Base-by-base conservation (phyloP, 37 sponge, comb jelly and placozoan genomes). In the Tethya wilhelma region DNA sequence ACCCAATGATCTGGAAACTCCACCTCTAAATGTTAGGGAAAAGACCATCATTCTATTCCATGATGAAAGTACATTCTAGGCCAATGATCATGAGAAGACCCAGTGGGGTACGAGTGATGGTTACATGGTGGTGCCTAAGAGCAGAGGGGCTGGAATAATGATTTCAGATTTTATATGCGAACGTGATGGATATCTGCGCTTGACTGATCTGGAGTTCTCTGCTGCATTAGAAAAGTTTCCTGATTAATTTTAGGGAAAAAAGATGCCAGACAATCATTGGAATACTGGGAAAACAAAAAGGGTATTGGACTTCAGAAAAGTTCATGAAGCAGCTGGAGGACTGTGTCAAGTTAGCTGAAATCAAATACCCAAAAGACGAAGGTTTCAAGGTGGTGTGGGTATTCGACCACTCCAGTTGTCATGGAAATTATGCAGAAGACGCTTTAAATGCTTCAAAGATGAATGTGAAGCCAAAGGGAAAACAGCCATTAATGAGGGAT, bases 401-500 rank as follows among this genome's bases (percentile, higher is more conserved):
- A 19, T 49, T 14, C 14, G 55, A 49, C 14, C 55, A 49, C 55
- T 19, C 14, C 55, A 49, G 55, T 14, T 19, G 55, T 14, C 55
- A 49, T 14, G 14, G 14, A 14, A 14, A 9, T 49, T 19, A 19
- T 9, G 9, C 55, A 19, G 55, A 49, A 19, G 55, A 49, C 14
- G 55, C 55, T 19, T 14, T 49, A 19, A 14, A 49, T 49, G 55
- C 14, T 19, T 49, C 55, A 14, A 49, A 49, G 14, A 49, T 49
- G 55, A 49, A 49, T 49, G 55, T 49, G 9, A 49, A 19, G 9
- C 26, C 45, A 12, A 4, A 44, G 19, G 71, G 71, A 26, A 40
- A 70, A 44, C 71, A 70, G 44, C 71, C 28, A 38, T n/a, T 40
- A 12, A 70, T 40, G 46, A 1, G 71, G 4, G 71, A 70, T 28